These are phyloP conservation scores for Cyphomyrus discorhynchus DNA, from an alignment of 2,113 vertebrate genomes.

Conservation along the genomic window DNA sequence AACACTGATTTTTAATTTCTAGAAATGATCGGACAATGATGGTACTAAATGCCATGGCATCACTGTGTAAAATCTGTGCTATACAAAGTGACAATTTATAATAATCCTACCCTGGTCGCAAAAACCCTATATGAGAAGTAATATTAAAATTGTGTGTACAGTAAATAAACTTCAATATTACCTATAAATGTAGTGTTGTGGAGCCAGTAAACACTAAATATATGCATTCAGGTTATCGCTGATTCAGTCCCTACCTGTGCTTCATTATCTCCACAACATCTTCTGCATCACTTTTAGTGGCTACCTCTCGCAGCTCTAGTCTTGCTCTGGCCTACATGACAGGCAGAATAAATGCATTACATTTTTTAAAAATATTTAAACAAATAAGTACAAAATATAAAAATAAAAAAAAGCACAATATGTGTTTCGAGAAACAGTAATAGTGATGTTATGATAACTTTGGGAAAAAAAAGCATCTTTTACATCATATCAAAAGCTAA, in stretches of 20 bases:
- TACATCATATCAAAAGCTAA: neutral
- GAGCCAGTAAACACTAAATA: neutral
- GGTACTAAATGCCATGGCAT: neutral
- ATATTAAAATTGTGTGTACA: neutral
- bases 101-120: neutral
- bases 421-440: neutral
- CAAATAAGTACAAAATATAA: neutral
- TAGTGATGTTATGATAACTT: neutral
- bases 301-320: constrained; percentile 84
- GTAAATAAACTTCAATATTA: neutral
- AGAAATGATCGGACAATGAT: neutral
- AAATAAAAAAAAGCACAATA: neutral
- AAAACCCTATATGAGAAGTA: neutral
- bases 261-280: constrained; percentile 98
- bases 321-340: constrained; percentile 78
- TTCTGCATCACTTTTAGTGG: constrained; percentile 81
- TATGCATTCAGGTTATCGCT: neutral
- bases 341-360: constrained; percentile 16
- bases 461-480: neutral
- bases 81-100: neutral
- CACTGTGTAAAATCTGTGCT: neutral
- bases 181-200: neutral
- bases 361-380: neutral
- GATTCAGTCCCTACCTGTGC: constrained; percentile 68
- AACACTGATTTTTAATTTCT: neutral